These are phyloP conservation scores for Chrysodeixis includens DNA, from an alignment of 2,888 invertebrate species.

Conservation along the genomic window DNA sequence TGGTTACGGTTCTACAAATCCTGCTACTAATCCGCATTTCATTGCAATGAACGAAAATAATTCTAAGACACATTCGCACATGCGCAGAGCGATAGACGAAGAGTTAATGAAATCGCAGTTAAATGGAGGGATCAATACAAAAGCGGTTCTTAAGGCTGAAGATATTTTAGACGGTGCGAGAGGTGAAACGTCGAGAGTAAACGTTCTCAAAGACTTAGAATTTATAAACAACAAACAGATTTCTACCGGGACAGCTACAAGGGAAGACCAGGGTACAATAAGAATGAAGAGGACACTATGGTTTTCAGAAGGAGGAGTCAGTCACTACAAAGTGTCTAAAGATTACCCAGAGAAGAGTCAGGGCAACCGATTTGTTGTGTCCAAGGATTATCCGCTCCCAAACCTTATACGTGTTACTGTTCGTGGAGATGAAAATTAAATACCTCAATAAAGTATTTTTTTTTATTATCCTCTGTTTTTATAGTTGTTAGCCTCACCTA, in stretches of 20 bases:
- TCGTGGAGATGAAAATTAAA: not conserved
- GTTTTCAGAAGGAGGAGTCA: slow-evolving; percentile 37
- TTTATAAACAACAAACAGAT: not conserved
- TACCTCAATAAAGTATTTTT: too few relatives aligned
- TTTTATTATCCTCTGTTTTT: too few relatives aligned
- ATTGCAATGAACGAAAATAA: not conserved
- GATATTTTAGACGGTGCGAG: not conserved
- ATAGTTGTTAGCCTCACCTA: too few relatives aligned
- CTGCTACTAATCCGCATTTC: not conserved
- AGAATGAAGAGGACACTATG: slow-evolving; percentile 48
- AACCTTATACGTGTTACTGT: slow-evolving; percentile 45
- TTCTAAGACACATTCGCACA: not conserved
- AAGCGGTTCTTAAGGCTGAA: not conserved
- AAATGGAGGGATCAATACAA: not conserved
- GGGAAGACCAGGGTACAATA: slow-evolving; percentile 14
- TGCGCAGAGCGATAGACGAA: too few relatives aligned
- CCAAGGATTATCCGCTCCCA: slow-evolving; percentile 63
- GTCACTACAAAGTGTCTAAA: slow-evolving; percentile 62
- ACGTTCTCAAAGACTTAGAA: not conserved
- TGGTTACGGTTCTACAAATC: not conserved
- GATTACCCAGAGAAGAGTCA: slow-evolving; percentile 58
- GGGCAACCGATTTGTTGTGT: slow-evolving; percentile 60
- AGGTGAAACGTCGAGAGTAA: not conserved
- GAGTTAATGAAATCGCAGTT: not conserved
- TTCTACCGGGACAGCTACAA: not conserved